phyloP scores from a whole-genome alignment of 1,140 invertebrate genomes.

The Coenobita brevimanus region DNA sequence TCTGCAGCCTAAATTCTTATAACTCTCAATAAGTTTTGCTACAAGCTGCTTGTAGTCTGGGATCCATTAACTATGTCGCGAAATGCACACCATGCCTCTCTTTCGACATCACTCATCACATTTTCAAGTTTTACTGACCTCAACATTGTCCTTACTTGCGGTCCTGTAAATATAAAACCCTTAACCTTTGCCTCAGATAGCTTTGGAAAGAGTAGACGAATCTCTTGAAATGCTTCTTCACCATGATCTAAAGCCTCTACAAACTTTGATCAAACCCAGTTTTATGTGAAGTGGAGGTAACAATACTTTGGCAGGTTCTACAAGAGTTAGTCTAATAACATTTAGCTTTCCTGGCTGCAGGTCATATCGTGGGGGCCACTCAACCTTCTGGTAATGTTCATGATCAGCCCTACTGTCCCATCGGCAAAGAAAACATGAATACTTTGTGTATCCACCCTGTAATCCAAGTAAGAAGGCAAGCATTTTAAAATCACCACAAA shows the following conservation, averaged over 20 bases:
- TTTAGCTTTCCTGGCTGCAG: too few relatives aligned
- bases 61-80: background rate
- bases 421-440: too few relatives aligned
- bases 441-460: too few relatives aligned
- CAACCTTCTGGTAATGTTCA: conserved; percentile 6
- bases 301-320: background rate
- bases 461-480: too few relatives aligned
- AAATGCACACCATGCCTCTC: too few relatives aligned
- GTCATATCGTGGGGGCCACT: conserved; percentile 24
- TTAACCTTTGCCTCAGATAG: conserved; percentile 28
- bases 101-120: too few relatives aligned
- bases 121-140: too few relatives aligned
- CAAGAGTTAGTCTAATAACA: too few relatives aligned
- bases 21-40: conserved; percentile 15
- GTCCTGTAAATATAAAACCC: conserved; percentile 4
- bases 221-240: conserved; percentile 14
- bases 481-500: too few relatives aligned
- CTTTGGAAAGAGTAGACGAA: conserved; percentile 1
- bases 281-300: too few relatives aligned
- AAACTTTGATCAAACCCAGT: conserved; percentile 23
- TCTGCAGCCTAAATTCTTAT: conserved; percentile 23
- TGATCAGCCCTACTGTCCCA: background rate
- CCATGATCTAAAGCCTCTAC: conserved; percentile 1
- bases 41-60: background rate
- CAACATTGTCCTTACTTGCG: too few relatives aligned